These are phyloP conservation scores for Atta colombica DNA, from an alignment of 1,140 invertebrate species.

Conservation along the genomic window DNA sequence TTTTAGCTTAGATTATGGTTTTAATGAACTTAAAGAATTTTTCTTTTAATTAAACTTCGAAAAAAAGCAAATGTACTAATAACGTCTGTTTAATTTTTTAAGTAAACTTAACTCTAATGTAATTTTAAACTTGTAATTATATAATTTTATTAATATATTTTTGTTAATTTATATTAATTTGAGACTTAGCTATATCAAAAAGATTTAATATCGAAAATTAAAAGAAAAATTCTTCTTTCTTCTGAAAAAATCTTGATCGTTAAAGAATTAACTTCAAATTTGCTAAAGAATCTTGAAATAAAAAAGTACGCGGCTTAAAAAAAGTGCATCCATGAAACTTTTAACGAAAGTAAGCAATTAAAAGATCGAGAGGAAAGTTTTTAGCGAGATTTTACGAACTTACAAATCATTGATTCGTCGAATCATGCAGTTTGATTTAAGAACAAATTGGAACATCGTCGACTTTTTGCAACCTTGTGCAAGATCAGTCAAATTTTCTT, in stretches of 20 bases:
- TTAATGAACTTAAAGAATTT: neutral
- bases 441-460: conserved; percentile 27
- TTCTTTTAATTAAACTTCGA: neutral
- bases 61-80: neutral
- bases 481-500: conserved; percentile 17
- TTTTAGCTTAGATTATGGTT: no score
- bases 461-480: neutral
- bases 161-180: neutral
- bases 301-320: neutral
- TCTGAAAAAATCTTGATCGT: conserved; percentile 4
- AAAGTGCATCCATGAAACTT: conserved; percentile 41
- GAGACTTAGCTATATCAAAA: neutral
- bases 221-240: neutral
- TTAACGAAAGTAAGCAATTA: conserved; percentile 39
- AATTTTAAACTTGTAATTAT: neutral
- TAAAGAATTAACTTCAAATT: conserved; percentile 23
- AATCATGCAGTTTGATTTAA: conserved; percentile 15
- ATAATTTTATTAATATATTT: no score
- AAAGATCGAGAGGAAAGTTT: conserved; percentile 50
- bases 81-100: neutral
- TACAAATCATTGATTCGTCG: conserved; percentile 31
- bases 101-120: neutral
- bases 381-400: conserved; percentile 20
- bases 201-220: neutral
- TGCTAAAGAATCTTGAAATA: neutral